Conservation (phyloP, 2,888 invertebrate genomes). For the Criorhina ranunculi region DNA sequence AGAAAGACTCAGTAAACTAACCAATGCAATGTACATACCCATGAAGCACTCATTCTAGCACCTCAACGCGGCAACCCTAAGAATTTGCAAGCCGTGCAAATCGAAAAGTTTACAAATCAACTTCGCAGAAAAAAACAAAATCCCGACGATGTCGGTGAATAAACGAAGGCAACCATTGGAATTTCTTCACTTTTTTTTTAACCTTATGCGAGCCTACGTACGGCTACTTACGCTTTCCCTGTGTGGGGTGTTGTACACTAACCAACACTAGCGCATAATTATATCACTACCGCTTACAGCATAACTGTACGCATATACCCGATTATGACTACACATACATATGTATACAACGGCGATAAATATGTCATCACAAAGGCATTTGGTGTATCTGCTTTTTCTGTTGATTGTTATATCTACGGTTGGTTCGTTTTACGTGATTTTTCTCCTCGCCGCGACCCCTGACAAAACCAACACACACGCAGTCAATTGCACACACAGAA, state of each 20-base stretch:
- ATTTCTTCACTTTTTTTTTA: constrained; percentile 23
- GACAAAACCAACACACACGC: not conserved
- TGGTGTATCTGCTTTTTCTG: constrained; percentile 10
- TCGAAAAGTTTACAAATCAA: constrained; percentile 9
- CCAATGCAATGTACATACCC: too few species aligned
- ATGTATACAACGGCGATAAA: constrained; percentile 41
- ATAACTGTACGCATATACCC: constrained; percentile 62
- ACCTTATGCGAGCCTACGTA: constrained; percentile 15
- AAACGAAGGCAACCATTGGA: constrained; percentile 19
- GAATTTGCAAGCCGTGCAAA: not conserved
- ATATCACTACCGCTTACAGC: constrained; percentile 67
- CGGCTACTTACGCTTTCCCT: not conserved
- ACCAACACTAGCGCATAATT: constrained; percentile 49
- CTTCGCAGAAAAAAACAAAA: not conserved
- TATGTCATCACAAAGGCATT: constrained; percentile 64
- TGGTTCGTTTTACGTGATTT: constrained; percentile 32
- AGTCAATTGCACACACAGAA: constrained; percentile 3
- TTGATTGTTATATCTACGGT: constrained; percentile 2
- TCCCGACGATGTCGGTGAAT: not conserved
- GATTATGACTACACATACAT: not conserved
- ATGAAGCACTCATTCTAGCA: too few species aligned
- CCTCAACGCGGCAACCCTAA: not conserved
- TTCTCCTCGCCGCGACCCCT: not conserved
- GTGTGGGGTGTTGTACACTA: constrained; percentile 37
- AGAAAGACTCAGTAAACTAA: not conserved